Evolutionary conservation across 2,797 vertebrate species (phyloP), one percentile per base, ranked within the genome.

Genomic region (Alexandromys oeconomus): DNA sequence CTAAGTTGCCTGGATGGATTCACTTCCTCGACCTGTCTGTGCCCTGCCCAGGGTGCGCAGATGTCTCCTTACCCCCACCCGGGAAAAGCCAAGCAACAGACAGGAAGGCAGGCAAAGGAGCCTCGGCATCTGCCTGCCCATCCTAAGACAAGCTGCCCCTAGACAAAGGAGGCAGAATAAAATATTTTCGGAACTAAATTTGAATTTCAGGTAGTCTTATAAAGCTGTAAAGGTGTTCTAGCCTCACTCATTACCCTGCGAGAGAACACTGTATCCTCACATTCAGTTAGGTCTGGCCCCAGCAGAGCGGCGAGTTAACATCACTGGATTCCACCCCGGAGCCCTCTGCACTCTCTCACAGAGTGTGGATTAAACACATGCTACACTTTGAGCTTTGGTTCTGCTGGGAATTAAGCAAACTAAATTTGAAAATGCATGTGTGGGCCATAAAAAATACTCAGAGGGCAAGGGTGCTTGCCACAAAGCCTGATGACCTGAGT

Each of bases 241-340:
- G 23, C 59, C 92, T 97, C 96, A 97, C 37, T 97, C n/a, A 90
- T 78, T 97, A 97, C 85, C 61, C 96, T 97, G 91, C 81, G 97
- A 74, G 90, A 0, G 90, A 0, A 79, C 71, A 94, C 80, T 88
- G 86, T 67, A 81, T 87, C 89, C 96, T 78, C 87, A 89, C 92
- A 94, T 92, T 91, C 63, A 97, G 94, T 92, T 69, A 76, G 61
- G 92, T 92, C 91, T 85, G 92, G 80, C 61, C 89, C 78, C 93
- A 93, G 92, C 71, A 96, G 51, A 97, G 87, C 93, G 95, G 91
- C 89, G 88, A 31, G 81, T 37, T 71, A 73, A 97, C 54, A 93
- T 91, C 46, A 34, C 34, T 87, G 78, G 65, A 74, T 73, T 87
- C 89, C 46, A 78, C 90, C 78, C 40, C 31, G 84, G 8, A 91